These are phyloP conservation scores for Danio albolineatus DNA, from an alignment of 2,797 vertebrate species.

Conservation along the genomic window DNA sequence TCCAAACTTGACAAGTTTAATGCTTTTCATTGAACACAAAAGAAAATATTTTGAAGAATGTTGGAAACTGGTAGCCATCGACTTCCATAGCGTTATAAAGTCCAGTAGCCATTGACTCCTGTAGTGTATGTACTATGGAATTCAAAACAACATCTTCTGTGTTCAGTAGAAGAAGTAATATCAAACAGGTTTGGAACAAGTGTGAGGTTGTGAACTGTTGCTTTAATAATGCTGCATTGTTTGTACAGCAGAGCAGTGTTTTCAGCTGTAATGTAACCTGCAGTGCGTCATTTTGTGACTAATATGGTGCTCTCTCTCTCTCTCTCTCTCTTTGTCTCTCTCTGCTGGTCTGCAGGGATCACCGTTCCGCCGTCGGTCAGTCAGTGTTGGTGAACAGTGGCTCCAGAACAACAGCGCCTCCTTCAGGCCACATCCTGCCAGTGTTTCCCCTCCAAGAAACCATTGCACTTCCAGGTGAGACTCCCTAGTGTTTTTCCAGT, in stretches of 20 bases:
- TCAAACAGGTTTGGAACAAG: too few species aligned
- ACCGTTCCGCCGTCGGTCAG: constrained; percentile 85
- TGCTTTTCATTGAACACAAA: too few species aligned
- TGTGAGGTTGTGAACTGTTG: too few species aligned
- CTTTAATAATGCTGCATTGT: neutral
- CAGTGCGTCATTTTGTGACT: constrained; percentile 32
- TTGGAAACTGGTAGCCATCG: too few species aligned
- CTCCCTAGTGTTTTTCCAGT: neutral
- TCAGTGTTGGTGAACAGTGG: constrained; percentile 90
- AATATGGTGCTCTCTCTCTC: neutral
- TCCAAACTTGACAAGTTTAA: too few species aligned
- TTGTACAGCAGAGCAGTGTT: neutral
- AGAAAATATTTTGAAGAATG: too few species aligned
- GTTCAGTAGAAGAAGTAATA: too few species aligned
- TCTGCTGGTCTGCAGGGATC: constrained; percentile 47
- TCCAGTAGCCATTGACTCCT: too few species aligned
- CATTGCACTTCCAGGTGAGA: constrained; percentile 85
- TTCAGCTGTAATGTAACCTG: neutral
- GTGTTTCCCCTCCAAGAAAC: constrained; percentile 85
- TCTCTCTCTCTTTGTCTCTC: neutral
- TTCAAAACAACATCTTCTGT: too few species aligned
- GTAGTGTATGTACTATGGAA: too few species aligned
- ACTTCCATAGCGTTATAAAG: too few species aligned
- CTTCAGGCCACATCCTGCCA: constrained; percentile 85
- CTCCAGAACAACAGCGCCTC: constrained; percentile 80